A percentile compares a stretch with the other conserved stretches of the same genome.
phyloP scores from a whole-genome alignment of 2,888 invertebrate species.

The Dasypogon diadema region DNA sequence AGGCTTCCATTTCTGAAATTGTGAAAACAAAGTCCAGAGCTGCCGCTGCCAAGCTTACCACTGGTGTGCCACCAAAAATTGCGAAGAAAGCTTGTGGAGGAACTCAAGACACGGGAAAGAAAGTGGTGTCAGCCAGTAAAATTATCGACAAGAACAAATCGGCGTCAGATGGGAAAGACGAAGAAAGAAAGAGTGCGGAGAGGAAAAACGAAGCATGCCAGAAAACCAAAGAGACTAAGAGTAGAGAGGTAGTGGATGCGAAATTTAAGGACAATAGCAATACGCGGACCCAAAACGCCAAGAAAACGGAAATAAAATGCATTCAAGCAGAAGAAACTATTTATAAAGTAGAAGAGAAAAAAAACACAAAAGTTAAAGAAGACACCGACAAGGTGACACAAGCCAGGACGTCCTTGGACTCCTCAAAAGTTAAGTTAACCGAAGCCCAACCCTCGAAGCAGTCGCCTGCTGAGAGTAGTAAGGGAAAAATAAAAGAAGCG shows the following conservation, averaged over 20 bases:
- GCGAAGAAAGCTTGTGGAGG: conserved; percentile 55
- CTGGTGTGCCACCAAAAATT: conserved; percentile 58
- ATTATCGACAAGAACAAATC: conserved; percentile 1
- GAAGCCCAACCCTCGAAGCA: neutral
- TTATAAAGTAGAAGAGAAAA: conserved; percentile 52
- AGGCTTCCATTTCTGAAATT: conserved; percentile 69
- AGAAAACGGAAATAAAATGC: neutral
- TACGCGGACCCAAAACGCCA: neutral
- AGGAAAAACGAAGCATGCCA: neutral
- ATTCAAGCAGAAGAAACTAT: neutral
- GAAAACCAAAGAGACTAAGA: conserved; percentile 25
- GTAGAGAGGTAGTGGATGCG: neutral
- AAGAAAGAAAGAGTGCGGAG: neutral
- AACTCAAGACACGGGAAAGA: neutral
- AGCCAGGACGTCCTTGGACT: neutral
- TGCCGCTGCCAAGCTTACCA: conserved; percentile 64
- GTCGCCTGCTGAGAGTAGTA: conserved; percentile 35
- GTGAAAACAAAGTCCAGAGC: conserved; percentile 68
- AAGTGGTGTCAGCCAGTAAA: conserved; percentile 31
- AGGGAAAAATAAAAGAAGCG: conserved; percentile 57
- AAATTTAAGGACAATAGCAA: conserved; percentile 5
- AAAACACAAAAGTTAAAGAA: conserved; percentile 57
- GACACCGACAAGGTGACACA: conserved; percentile 24
- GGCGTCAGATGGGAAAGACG: neutral
- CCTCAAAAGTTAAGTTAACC: neutral